A percentile compares a stretch with the other conserved stretches of the same genome.
Evolutionary conservation across 2,113 vertebrate species (phyloP).

Genomic region (Alethe castanea): DNA sequence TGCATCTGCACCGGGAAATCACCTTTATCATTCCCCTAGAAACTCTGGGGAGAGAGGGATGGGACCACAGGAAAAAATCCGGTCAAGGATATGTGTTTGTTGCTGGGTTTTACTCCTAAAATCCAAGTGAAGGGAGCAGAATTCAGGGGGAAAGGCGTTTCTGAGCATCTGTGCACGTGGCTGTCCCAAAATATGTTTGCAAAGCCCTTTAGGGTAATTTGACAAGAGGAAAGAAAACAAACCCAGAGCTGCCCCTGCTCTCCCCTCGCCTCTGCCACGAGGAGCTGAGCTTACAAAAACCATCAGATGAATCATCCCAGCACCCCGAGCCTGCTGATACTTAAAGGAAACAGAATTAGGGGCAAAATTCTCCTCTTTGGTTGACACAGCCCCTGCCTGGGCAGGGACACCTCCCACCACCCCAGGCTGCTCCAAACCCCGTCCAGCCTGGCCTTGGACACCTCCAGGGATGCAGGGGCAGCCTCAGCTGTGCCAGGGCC

Average conservation of each 20-base stretch:
- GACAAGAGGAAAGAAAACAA: background rate
- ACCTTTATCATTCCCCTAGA: accelerated
- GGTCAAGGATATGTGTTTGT: accelerated
- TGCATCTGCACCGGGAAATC: background rate
- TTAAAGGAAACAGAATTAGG: background rate
- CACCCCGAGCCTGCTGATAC: background rate
- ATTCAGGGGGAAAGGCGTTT: background rate
- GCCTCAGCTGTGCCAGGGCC: background rate
- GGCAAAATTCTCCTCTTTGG: background rate
- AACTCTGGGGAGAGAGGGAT: background rate
- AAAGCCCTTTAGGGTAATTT: background rate
- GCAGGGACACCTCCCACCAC: accelerated
- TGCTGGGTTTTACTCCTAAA: background rate
- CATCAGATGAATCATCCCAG: background rate
- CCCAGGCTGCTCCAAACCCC: background rate
- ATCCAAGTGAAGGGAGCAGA: background rate
- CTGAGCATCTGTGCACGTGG: background rate
- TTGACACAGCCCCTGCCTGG: background rate
- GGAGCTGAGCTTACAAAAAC: background rate
- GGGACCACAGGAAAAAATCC: background rate
- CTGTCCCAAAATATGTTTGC: background rate
- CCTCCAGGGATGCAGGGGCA: background rate
- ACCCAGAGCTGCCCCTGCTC: background rate
- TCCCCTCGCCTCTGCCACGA: background rate
- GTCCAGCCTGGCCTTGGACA: background rate